Evolutionary conservation across 2,888 invertebrate genomes (phyloP), one percentile per base, ranked within the genome.

Genomic region (Cephonodes hylas): DNA sequence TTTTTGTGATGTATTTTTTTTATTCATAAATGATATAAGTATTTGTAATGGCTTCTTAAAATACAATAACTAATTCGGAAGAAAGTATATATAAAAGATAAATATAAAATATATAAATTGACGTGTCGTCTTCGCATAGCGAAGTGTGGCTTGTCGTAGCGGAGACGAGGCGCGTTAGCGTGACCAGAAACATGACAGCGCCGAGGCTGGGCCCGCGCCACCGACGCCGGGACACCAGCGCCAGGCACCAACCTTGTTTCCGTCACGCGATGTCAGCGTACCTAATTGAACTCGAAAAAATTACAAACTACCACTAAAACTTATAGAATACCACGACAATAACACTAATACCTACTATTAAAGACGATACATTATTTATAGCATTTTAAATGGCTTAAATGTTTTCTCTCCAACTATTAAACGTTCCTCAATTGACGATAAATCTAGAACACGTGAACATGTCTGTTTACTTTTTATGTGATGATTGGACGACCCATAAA

Each of bases 131-230:
- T 53, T 10, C 31, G 25, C 48, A 48, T 48, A 48, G 48, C 31
- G 53, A 27, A 27, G 45, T 22, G 20, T 13, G 22, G 20, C 22
- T 15, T 27, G 27, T 7, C 20, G 22, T 23, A n/a, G 27, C 27
- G 53, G 31, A 27, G 53, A 53, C 18, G 53, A 53, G 68, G 61
- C 57, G 65, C 38, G 62, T 70, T 88, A 76, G 85, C 90, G 91
- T 90, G 90, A 88, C 85, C 80, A 77, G 81, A 74, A 80, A 89
- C 86, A 86, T 85, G 90, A 86, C 88, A 85, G 83, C 81, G 77
- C 74, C 75, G 78, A 76, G 78, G 76, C 72, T 67, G 78, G 73
- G 79, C 48, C 48, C 4, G 25, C 25, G 25, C 48, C 46, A n/a
- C 45, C 7, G 25, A 25, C 53, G 31, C 76, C 80, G 76, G 72